Conservation (phyloP, 2,888 invertebrate genomes). For the Andrena flavipes region DNA sequence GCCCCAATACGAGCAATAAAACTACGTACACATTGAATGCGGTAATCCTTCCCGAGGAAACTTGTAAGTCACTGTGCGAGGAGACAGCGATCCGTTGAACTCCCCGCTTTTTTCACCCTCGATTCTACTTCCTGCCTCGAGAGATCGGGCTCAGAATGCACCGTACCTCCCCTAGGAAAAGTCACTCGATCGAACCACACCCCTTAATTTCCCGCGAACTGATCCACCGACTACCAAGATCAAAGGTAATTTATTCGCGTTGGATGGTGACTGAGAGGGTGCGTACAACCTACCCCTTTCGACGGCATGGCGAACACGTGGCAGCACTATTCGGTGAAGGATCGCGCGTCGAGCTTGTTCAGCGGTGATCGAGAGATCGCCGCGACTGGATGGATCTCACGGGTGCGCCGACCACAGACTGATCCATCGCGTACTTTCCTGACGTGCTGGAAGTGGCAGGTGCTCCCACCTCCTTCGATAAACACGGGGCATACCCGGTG, state of each 20-base stretch:
- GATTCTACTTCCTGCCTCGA: too few species aligned
- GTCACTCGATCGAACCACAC: background rate
- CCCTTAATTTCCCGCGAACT: background rate
- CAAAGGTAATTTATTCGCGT: constrained; percentile 3
- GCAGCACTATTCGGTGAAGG: constrained; percentile 12
- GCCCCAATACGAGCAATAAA: too few species aligned
- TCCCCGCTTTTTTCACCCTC: too few species aligned
- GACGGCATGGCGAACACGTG: constrained; percentile 47
- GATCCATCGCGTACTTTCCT: constrained; percentile 66
- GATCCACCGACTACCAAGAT: background rate
- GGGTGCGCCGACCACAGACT: constrained; percentile 60
- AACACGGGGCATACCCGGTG: constrained; percentile 52
- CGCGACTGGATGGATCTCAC: constrained; percentile 53
- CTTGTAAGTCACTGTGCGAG: too few species aligned
- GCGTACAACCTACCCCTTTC: constrained; percentile 43
- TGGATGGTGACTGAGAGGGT: background rate
- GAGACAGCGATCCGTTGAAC: too few species aligned
- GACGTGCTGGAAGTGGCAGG: constrained; percentile 48
- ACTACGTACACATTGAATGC: too few species aligned
- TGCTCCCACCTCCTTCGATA: constrained; percentile 67
- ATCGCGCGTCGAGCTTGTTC: constrained; percentile 3
- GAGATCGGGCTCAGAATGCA: background rate
- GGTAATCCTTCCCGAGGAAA: too few species aligned
- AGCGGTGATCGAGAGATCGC: constrained; percentile 45
- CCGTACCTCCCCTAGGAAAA: background rate